Percentiles rank a stretch among this genome's conserved stretches.
These are phyloP conservation scores for Lemur catta DNA, from an alignment of 2,797 vertebrate species.

Conservation along the genomic window DNA sequence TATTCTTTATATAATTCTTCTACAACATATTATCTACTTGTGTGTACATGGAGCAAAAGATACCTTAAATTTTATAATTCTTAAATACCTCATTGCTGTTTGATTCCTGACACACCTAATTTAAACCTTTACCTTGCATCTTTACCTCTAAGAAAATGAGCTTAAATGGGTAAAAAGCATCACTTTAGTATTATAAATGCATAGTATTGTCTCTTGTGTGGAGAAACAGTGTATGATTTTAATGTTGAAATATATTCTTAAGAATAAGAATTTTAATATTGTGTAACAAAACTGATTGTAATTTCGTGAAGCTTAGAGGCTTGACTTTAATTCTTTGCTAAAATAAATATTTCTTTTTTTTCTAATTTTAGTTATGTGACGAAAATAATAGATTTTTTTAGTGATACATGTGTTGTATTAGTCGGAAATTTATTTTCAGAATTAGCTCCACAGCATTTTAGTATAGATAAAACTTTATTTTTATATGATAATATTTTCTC, in stretches of 20 bases:
- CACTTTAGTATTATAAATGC: background rate
- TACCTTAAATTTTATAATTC: background rate
- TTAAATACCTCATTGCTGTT: background rate
- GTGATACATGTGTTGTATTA: background rate
- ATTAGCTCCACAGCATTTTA: background rate
- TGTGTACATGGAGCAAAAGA: background rate
- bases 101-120: constrained; percentile 27
- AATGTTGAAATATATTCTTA: background rate
- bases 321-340: constrained; percentile 24
- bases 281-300: background rate
- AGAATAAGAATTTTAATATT: constrained; percentile 42
- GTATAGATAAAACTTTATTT: background rate
- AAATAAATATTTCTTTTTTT: constrained; percentile 28
- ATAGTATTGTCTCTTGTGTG: background rate
- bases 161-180: background rate
- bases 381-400: constrained; percentile 19
- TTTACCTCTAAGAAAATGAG: background rate
- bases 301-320: background rate
- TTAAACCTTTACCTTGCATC: background rate
- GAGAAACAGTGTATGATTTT: background rate
- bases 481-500: constrained; percentile 44
- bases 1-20: constrained; percentile 11
- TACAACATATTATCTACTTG: background rate
- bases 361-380: background rate
- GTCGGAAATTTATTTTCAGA: constrained; percentile 52